These are phyloP conservation scores for Podabrus alpinus DNA, from an alignment of 2,888 invertebrate genomes.

Conservation along the genomic window DNA sequence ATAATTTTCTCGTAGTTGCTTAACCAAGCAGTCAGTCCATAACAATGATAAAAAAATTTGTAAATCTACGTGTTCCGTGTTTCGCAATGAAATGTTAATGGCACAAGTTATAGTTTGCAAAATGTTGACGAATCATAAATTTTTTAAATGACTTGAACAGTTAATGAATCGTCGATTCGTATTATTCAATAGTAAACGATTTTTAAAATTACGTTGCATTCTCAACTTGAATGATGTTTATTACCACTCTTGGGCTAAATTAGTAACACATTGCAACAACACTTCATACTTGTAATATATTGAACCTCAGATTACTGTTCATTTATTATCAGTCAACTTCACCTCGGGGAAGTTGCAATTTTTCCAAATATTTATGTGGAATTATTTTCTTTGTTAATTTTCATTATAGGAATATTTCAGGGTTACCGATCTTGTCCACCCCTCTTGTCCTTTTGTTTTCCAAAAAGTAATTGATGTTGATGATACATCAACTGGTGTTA, in stretches of 20 bases:
- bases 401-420: too few species aligned
- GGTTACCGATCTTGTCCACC: too few species aligned
- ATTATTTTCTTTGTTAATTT: neutral
- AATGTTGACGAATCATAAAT: neutral
- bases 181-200: neutral
- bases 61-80: neutral
- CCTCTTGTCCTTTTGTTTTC: too few species aligned
- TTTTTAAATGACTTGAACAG: neutral
- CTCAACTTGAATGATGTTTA: neutral
- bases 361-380: neutral
- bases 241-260: neutral
- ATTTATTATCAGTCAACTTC: neutral
- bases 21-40: neutral
- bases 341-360: neutral
- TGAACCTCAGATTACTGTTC: neutral
- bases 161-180: neutral
- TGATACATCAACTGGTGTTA: too few species aligned
- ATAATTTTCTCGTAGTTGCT: neutral
- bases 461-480: too few species aligned
- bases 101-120: neutral
- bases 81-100: neutral
- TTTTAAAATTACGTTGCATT: neutral
- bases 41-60: neutral
- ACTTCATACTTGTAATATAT: neutral
- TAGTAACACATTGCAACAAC: neutral